Evolutionary conservation across 2,113 vertebrate genomes (phyloP).

Genomic region (Oriolus oriolus): DNA sequence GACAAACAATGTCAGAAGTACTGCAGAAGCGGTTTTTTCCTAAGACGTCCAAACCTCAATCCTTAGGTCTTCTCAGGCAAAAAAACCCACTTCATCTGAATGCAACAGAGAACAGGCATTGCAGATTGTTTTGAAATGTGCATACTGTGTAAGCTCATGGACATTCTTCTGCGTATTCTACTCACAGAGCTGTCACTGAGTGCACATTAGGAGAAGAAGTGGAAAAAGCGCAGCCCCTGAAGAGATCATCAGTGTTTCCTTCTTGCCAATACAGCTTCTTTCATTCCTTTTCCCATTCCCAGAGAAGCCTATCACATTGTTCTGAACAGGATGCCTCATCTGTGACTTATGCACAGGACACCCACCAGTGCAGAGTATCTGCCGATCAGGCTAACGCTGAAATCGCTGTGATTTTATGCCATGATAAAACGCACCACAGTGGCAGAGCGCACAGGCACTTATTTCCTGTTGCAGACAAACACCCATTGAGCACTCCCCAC

Average conservation of each 20-base stretch:
- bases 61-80: background rate
- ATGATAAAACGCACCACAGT: fast-evolving
- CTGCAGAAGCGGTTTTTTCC: background rate
- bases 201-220: background rate
- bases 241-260: background rate
- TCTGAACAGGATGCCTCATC: background rate
- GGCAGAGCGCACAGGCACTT: background rate
- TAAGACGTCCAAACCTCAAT: background rate
- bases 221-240: background rate
- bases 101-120: background rate
- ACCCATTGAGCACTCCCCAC: background rate
- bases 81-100: background rate
- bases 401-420: background rate
- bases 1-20: background rate
- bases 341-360: background rate
- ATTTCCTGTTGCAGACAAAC: background rate
- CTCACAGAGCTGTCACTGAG: background rate
- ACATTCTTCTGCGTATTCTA: background rate
- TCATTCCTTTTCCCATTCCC: background rate
- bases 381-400: background rate
- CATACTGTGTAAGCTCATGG: background rate
- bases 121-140: background rate
- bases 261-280: background rate
- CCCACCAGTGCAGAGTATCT: background rate
- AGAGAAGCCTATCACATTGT: background rate